A percentile compares a stretch with the other conserved stretches of the same genome.
Conservation (phyloP, 2,888 invertebrate genomes). For the Trilocha varians region DNA sequence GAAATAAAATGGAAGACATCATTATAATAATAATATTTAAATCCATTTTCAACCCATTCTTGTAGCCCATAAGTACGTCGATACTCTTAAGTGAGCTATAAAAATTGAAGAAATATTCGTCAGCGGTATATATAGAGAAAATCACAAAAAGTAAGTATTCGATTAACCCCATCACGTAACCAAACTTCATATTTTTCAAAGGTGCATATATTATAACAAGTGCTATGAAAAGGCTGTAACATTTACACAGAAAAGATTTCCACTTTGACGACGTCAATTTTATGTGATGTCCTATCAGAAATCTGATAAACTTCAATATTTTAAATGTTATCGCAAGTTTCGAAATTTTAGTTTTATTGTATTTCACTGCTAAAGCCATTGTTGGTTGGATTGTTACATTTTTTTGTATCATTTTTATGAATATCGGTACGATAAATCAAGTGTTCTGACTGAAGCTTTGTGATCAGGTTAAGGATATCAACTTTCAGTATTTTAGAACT, state of each 20-base stretch:
- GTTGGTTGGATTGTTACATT: not conserved
- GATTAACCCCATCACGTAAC: not conserved
- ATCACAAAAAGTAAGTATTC: not conserved
- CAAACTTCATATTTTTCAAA: not conserved
- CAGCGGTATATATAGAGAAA: not conserved
- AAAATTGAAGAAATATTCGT: not conserved
- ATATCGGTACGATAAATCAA: too few species aligned
- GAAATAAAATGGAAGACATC: not conserved
- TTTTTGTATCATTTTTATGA: not conserved
- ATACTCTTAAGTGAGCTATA: not conserved
- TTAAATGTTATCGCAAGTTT: not conserved
- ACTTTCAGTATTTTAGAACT: too few species aligned
- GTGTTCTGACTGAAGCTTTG: too few species aligned
- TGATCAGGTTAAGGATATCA: too few species aligned
- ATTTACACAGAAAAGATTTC: not conserved
- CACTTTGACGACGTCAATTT: not conserved
- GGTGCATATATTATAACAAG: not conserved
- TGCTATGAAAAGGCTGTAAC: not conserved
- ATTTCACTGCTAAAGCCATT: not conserved
- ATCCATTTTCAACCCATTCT: not conserved
- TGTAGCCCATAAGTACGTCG: not conserved
- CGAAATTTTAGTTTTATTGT: not conserved
- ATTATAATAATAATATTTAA: not conserved
- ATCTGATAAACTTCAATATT: not conserved
- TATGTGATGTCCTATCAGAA: not conserved